These are phyloP conservation scores for Bombus fervidus DNA, from an alignment of 1,140 invertebrate species.

Conservation along the genomic window DNA sequence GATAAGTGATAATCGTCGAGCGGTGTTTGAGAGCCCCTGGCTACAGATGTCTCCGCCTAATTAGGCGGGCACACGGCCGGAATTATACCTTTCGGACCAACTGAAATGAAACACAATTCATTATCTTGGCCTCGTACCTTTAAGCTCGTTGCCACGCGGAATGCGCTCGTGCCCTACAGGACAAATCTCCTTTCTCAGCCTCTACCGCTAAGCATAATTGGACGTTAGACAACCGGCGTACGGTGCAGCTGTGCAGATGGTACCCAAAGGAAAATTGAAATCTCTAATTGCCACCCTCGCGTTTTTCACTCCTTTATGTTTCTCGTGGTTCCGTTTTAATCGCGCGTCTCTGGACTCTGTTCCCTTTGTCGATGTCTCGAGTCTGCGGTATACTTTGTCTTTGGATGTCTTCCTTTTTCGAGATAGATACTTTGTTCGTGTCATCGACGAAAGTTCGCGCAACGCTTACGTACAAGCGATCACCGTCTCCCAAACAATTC, in stretches of 20 bases:
- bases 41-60: conserved; percentile 81
- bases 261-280: conserved; percentile 56
- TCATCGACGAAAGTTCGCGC: not conserved
- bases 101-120: conserved; percentile 80
- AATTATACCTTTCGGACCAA: conserved; percentile 79
- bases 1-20: conserved; percentile 32
- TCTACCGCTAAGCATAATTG: conserved; percentile 62
- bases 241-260: conserved; percentile 57
- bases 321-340: not conserved
- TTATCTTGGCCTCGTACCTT: conserved; percentile 69
- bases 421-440: no score
- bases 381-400: no score
- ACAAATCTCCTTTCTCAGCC: conserved; percentile 37
- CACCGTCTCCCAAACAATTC: not conserved
- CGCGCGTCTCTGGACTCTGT: not conserved
- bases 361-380: not conserved
- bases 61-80: conserved; percentile 73
- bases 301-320: not conserved
- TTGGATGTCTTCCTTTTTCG: no score
- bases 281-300: not conserved
- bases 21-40: conserved; percentile 71
- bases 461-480: not conserved
- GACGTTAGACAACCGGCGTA: conserved; percentile 52
- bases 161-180: conserved; percentile 50
- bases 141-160: conserved; percentile 61